A percentile compares a stretch with the other conserved stretches of the same genome.
Conservation (phyloP, 2,888 invertebrate genomes). For the Brachycybe producta region DNA sequence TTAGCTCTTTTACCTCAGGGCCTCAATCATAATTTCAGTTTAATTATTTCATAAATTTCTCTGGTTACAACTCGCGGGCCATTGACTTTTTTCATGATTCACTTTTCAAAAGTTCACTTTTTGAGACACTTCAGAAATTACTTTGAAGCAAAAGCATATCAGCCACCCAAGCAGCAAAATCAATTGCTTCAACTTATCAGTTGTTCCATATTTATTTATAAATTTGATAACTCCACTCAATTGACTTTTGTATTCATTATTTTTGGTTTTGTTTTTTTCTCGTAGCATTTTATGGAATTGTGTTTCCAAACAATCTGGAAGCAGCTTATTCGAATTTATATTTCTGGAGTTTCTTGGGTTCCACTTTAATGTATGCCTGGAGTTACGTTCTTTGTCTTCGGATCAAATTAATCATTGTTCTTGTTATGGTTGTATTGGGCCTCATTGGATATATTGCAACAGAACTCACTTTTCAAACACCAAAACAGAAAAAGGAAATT, state of each 20-base stretch:
- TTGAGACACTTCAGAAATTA: too few relatives aligned
- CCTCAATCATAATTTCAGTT: too few relatives aligned
- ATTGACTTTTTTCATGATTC: too few relatives aligned
- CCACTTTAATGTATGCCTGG: constrained; percentile 1
- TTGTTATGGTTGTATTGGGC: neutral
- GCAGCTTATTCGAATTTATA: constrained; percentile 7
- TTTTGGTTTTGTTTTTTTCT: neutral
- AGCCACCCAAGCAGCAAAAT: too few relatives aligned
- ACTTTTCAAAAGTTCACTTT: too few relatives aligned
- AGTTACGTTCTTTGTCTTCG: neutral
- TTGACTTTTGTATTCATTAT: neutral
- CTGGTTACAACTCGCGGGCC: too few relatives aligned
- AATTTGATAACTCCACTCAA: neutral
- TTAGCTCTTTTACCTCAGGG: too few relatives aligned
- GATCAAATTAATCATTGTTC: neutral
- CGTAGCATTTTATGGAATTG: neutral
- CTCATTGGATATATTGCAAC: neutral
- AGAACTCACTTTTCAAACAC: too few relatives aligned
- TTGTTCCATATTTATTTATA: neutral
- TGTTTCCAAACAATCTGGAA: neutral
- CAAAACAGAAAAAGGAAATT: neutral
- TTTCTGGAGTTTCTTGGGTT: constrained; percentile 7
- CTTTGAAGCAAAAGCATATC: too few relatives aligned
- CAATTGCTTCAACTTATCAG: too few relatives aligned
- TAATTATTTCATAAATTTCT: too few relatives aligned